Base-by-base conservation (phyloP, 2,888 invertebrate species). In the Hemaris fuciformis region DNA sequence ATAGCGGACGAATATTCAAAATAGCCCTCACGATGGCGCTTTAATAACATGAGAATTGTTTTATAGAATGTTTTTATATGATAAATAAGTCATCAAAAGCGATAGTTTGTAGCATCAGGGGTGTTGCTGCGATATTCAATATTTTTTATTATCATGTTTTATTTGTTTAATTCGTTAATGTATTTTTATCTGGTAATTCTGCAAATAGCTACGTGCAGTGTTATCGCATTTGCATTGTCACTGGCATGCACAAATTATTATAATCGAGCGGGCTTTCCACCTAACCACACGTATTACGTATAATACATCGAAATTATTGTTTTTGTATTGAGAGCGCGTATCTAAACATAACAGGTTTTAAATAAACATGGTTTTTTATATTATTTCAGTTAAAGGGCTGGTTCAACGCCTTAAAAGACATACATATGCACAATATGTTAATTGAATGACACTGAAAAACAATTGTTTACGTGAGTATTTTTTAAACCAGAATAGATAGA, bases 1-100 rank as follows among this genome's bases (percentile, higher is more conserved):
- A 72, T 72, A 72, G 72, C 66, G 46, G 25, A 41, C 25, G 27
- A 38, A 53, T 53, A 60, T 48, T 53, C 7, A 41, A 53, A 60
- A 48, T 53, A 48, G 38, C 34, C 38, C 22, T 59, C 34, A 41
- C 25, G 18, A 18, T 23, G 13, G 48, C 15, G 15, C 22, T 25
- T 38, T n/a, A 31, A 34, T 38, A 15, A 34, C 23, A 59, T 20
- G 10, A 38, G 7, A 31, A 43, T 43, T 27, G 43, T 25, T 45
- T 22, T 45, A 22, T 31, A 25, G n/a, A 18, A 31, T 31, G 15
- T 53, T 31, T 53, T 27, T 53, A 20, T 8, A 48, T n/a, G 38
- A 15, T 27, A 6, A 7, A 18, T 53, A 10, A 27, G 8, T 53
- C 23, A 4, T 2, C 25, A 18, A 8, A 53, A 10, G 10, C 1